Percentiles rank a stretch among this genome's conserved stretches.
Conservation (phyloP, 2,113 vertebrate genomes). For the Brienomyrus brachyistius region DNA sequence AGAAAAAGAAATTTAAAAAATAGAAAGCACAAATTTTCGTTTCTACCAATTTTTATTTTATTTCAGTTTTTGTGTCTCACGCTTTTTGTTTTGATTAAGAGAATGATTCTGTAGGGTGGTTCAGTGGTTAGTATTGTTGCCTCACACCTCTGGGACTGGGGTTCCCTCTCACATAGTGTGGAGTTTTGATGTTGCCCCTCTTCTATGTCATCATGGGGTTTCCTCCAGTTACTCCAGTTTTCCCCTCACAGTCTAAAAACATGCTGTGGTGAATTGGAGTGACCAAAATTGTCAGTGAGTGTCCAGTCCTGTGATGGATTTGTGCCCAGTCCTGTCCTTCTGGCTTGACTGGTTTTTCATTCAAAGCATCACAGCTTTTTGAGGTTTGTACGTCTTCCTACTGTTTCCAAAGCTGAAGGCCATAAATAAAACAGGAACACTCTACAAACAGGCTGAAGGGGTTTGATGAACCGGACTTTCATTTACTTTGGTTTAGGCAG, state of each 20-base stretch:
- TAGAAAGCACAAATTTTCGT: background rate
- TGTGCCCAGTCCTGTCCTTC: background rate
- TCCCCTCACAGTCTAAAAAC: background rate
- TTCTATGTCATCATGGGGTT: background rate
- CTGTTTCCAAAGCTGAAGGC: background rate
- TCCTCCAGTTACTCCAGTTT: background rate
- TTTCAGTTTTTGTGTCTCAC: background rate
- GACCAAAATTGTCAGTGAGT: background rate
- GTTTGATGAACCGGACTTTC: background rate
- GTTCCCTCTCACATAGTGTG: background rate
- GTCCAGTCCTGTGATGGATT: too few relatives aligned
- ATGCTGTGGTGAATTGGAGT: background rate
- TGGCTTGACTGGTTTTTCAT: background rate
- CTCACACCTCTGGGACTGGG: background rate
- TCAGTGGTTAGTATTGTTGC: background rate
- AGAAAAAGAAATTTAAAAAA: background rate
- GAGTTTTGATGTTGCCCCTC: background rate
- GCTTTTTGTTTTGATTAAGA: background rate
- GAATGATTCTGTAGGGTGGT: background rate
- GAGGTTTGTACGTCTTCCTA: background rate
- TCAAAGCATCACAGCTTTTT: background rate
- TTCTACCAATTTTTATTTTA: background rate
- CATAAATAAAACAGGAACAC: background rate
- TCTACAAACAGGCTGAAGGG: background rate
- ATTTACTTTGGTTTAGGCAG: background rate